Base-by-base conservation (phyloP, 2,888 invertebrate genomes). In the Mythimna pallens region DNA sequence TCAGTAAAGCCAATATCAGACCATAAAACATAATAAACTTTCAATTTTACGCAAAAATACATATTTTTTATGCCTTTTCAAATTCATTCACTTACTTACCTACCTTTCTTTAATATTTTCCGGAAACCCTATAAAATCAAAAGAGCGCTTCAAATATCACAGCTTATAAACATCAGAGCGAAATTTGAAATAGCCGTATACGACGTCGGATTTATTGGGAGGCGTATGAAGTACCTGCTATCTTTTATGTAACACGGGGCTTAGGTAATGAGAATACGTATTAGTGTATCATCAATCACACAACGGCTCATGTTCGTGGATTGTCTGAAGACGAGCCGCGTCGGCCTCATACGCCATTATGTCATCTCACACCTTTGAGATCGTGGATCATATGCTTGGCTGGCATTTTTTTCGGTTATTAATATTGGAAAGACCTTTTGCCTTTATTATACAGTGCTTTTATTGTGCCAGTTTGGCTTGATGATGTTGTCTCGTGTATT, bases 201-300 rank as follows among this genome's bases (percentile, higher is more conserved):
- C 72, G 50, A 73, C 50, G 54, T 50, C 52, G 73, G 78, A 82
- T 81, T 77, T 80, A 73, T 81, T 76, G 73, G 70, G 62, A 71
- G 67, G 59, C 65, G 70, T 83, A 76, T 78, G 67, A 63, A 79
- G 71, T 78, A 75, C 79, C 78, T 78, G 82, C 65, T 86, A 81
- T 82, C 85, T 83, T 82, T 85, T 83, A 85, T 83, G 84, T 86
- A 84, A 85, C 82, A 83, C 78, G 80, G 78, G 84, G 87, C 79
- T 86, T 84, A 87, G 83, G 88, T 92, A 92, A 93, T 91, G 90
- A 90, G 90, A 89, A 88, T 88, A 87, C 86, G 86, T 90, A 91
- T 91, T 91, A 92, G 89, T 88, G 85, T 83, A 88, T 90, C 91
- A 93, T 93, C 92, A 92, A 93, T 93, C 93, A 93, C 89, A 76